Base-by-base conservation (phyloP, 2,797 vertebrate species). In the Pangasius mekongensis region DNA sequence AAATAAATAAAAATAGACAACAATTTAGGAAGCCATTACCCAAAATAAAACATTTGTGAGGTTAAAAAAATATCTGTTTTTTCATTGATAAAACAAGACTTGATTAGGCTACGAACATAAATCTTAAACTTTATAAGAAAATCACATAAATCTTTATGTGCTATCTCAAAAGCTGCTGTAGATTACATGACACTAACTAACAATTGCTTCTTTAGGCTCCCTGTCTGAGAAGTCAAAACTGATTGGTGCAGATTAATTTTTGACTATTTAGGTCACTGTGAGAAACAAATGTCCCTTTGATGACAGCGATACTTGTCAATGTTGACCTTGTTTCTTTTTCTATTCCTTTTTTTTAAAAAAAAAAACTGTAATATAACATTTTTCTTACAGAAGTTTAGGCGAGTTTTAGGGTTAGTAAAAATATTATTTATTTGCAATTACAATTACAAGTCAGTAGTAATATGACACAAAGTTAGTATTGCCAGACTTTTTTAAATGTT, bases 391-490 rank as follows among this genome's bases (percentile, higher is more conserved):
- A 43, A 39, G 33, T 7, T 13, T n/a, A 76, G 11, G 74, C 1
- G 2, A 52, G 49, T 77, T 77, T n/a, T 77, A 77, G 14, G 27
- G 2, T 30, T 77, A 27, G 22, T 2, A 4, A 49, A 49, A n/a
- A 2, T 52, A 77, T 54, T 77, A 52, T 77, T 52, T 77, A 52
- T 6, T 3, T 30, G 13, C 47, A 77, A 8, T 74, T 73, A 73
- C 20, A n/a, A 39, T 18, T 36, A 43, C 43, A 47, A 71, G 16
- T 47, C 10, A 47, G 4, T 47, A 49, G 43, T 49, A 27, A 76
- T 49, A 49, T 0, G 5, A 77, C 10, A 91, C 93, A 93, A 92
- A 81, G 3, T 56, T 36, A 54, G 92, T 93, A 92, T 76, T 49
- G n/a, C 24, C 18, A 27, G 13, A 18, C 14, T 52, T 13, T 73